These are phyloP conservation scores for Muscicapa adusta DNA, from an alignment of 2,113 vertebrate genomes.

Conservation along the genomic window DNA sequence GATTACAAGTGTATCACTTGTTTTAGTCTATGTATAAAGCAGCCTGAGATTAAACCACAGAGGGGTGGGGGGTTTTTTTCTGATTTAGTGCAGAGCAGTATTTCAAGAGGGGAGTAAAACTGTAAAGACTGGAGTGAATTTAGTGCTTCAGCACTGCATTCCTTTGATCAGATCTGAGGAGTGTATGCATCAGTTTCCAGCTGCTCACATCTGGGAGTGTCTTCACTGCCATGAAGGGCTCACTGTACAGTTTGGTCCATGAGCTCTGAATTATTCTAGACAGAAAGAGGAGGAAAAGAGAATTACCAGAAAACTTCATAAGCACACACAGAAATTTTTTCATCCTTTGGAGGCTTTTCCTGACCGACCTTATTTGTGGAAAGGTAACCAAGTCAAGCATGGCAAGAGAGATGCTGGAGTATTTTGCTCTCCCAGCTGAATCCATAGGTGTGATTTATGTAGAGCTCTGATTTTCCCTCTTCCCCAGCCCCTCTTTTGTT, in stretches of 20 bases:
- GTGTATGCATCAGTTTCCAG: neutral
- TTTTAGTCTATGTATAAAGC: neutral
- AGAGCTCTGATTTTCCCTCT: neutral
- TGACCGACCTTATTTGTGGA: neutral
- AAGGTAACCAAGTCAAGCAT: neutral
- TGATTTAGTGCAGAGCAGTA: neutral
- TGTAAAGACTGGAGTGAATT: neutral
- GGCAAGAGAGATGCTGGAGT: neutral
- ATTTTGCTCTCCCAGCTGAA: neutral
- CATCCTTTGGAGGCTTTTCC: neutral
- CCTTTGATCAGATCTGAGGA: neutral
- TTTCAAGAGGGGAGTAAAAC: neutral
- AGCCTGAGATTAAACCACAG: neutral
- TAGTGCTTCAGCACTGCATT: neutral
- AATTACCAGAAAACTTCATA: neutral
- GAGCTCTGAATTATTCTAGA: conserved; percentile 53
- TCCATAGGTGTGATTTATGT: neutral
- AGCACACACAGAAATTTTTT: neutral
- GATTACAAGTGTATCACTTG: neutral
- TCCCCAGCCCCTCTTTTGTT: neutral
- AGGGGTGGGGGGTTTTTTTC: neutral
- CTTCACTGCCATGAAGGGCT: neutral
- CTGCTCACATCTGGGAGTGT: conserved; percentile 11
- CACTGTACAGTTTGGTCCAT: neutral
- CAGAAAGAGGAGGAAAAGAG: conserved; percentile 14